Evolutionary conservation across 1,140 invertebrate genomes (phyloP), one percentile per base, ranked within the genome.

Genomic region (Aphis craccivora): DNA sequence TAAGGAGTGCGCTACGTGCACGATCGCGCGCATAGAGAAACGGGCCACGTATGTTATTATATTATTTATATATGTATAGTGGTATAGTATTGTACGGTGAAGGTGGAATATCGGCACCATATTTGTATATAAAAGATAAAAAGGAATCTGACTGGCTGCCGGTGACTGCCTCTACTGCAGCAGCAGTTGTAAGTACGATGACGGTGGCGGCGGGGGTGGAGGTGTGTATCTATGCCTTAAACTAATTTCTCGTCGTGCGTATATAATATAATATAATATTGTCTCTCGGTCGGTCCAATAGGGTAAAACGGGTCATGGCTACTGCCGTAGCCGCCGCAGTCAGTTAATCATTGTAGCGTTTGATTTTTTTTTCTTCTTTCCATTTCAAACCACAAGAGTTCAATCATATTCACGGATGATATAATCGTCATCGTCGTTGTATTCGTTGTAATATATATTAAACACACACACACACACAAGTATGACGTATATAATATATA

Each of bases 221-320:
- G 83, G 84, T 87, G 43, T 87, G 30, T 87, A 45, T 30, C 18
- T 87, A 40, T 25, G 83, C 40, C 37, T 84, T 84, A 30, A 45
- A 43, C 45, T 35, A 48, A 88, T 88, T 51, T 48, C 86, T 51
- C 23, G 40, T 25, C 40, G 35, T 40, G 40, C 84, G 60, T 76
- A n/a, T 76, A 76, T 76, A 76, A 76, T 76, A n/a, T n/a, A n/a
- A 67, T 67, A 76, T 30, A 51, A 35, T 84, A 84, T 86, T 86
- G 83, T 88, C 45, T 51, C 43, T 51, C 86, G 86, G 30, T 48
- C 87, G 20, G 22, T 53, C 48, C 48, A n/a, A 53, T 60, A 55
- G 48, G 76, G 81, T 93, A 93, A 92, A 93, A 86, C 91, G 76
- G 91, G 91, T 93, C 91, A 93, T 53, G 91, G 91, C 48, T 51